Percentiles rank a stretch among this genome's conserved stretches.
Conservation (phyloP, 1,140 invertebrate genomes). For the Geopemphigus sp. region DNA sequence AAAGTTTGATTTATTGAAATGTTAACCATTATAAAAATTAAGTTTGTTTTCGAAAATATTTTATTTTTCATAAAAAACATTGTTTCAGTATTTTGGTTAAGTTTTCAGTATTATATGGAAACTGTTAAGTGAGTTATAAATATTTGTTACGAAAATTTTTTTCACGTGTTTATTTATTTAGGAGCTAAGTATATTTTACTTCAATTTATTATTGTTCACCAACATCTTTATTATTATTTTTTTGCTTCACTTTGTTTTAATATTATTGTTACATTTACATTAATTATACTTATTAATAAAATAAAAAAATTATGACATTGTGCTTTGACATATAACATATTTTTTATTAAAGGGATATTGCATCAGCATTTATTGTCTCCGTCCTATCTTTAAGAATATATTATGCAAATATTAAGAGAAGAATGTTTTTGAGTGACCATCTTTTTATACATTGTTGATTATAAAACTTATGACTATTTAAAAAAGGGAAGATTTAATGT, state of each 20-base stretch:
- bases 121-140: too few relatives aligned
- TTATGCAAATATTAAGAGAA: too few relatives aligned
- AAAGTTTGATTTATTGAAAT: neutral
- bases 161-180: neutral
- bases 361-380: too few relatives aligned
- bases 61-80: slow-evolving; percentile 10
- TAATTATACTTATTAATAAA: slow-evolving; percentile 23
- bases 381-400: too few relatives aligned
- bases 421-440: too few relatives aligned
- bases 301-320: slow-evolving; percentile 22
- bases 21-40: neutral
- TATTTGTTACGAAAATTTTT: neutral
- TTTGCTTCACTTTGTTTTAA: slow-evolving; percentile 12
- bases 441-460: too few relatives aligned
- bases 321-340: slow-evolving; percentile 19
- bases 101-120: slow-evolving; percentile 18
- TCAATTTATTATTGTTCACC: slow-evolving; percentile 8
- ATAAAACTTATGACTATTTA: too few relatives aligned
- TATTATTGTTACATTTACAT: slow-evolving; percentile 19
- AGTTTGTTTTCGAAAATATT: slow-evolving; percentile 2
- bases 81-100: slow-evolving; percentile 34
- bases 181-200: neutral
- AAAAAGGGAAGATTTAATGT: too few relatives aligned
- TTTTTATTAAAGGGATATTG: too few relatives aligned
- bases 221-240: neutral